Base-by-base conservation (phyloP, 1,140 invertebrate species). In the Heliothis subflexa region DNA sequence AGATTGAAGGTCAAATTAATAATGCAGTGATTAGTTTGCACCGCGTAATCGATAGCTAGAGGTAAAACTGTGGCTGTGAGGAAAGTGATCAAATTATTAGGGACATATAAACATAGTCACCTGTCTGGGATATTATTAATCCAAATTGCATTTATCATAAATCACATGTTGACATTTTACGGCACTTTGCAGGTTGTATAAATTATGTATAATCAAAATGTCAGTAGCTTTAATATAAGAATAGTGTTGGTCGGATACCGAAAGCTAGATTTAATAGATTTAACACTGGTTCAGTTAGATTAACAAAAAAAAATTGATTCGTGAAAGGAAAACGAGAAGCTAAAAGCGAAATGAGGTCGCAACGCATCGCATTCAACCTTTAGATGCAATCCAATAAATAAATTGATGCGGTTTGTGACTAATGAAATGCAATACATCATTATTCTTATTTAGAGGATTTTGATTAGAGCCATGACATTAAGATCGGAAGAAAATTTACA, bases 281-380 rank as follows among this genome's bases (percentile, higher is more conserved):
- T 50, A 7, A 25, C 64, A 28, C 9, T 52, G 13, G n/a, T 52
- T 55, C 55, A 45, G 28, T 40, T 54, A 55, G 25, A 62, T 40
- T 59, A 14, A 59, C 21, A 59, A 57, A 59, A 52, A 55, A 18
- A 71, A 71, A 13, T 47, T 54, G 68, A 40, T 55, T 71, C 33
- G 78, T 79, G 78, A 79, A 79, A 79, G 78, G 78, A 79, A 79
- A 54, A 61, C 45, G 18, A 64, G 70, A 64, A 40, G 49, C 55
- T 16, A 73, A 78, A 72, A 62, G 59, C 62, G 70, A 40, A 55
- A 73, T 79, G 70, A 79, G 78, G 78, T 73, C 70, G 78, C 16
- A 40, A 18, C 47, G 78, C 16, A 40, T 14, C 47, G 59, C 18
- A 55, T 78, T 73, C 70, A 52, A 66, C 68, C 68, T 78, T 64